Conservation (phyloP, 2,797 vertebrate genomes). For the Centroberyx gerrardi region DNA sequence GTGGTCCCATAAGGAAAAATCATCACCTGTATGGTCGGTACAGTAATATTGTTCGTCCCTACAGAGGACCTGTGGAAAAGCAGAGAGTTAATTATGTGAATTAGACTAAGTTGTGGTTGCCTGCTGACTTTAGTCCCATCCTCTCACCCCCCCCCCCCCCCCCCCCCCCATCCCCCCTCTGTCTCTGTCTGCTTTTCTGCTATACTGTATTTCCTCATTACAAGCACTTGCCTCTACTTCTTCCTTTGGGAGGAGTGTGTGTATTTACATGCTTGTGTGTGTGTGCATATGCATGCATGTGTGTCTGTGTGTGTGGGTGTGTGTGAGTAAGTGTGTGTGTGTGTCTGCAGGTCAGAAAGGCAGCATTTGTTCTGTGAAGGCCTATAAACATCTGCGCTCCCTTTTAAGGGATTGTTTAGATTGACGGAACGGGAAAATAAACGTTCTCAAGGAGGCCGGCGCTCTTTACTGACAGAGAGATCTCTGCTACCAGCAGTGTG, state of each 20-base stretch:
- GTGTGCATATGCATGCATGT: neutral
- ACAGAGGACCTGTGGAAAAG: constrained; percentile 26
- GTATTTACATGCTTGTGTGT: constrained; percentile 45
- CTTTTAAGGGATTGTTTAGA: constrained; percentile 92
- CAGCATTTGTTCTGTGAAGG: constrained; percentile 86
- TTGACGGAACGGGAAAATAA: constrained; percentile 88
- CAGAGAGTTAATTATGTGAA: constrained; percentile 59
- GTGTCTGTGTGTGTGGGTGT: constrained; percentile 22
- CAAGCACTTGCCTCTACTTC: constrained; percentile 78
- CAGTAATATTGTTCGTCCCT: neutral
- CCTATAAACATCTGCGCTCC: constrained; percentile 88
- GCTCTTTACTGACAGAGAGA: constrained; percentile 78
- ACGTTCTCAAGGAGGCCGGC: constrained; percentile 84
- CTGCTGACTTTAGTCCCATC: constrained; percentile 46
- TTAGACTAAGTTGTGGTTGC: constrained; percentile 40
- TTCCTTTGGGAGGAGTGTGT: constrained; percentile 66
- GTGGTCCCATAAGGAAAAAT: neutral
- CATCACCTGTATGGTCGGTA: constrained; percentile 20
- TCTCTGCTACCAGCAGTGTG: constrained; percentile 75
- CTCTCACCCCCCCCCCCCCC: neutral
- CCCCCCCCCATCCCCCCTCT: constrained; percentile 23
- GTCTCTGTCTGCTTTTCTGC: constrained; percentile 31
- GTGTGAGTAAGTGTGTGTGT: constrained; percentile 38
- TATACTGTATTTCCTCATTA: constrained; percentile 67
- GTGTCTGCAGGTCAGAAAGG: constrained; percentile 80